A percentile compares a stretch with the other conserved stretches of the same genome.
Conservation (phyloP, 2,888 invertebrate genomes). For the Cryptophagus acutangulus region DNA sequence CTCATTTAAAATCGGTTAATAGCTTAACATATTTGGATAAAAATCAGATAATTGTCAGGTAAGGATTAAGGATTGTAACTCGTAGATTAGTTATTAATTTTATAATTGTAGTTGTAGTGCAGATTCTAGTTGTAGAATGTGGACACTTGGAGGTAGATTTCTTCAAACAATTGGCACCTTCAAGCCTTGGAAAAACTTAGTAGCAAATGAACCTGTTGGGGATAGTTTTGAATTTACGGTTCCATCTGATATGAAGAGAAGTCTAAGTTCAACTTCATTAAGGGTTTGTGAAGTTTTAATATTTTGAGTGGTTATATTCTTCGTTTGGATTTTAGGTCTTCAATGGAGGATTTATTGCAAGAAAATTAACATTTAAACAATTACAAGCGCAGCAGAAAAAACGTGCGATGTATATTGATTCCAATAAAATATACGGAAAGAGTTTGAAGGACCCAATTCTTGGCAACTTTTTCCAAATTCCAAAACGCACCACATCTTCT, state of each 20-base stretch:
- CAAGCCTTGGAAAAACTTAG: constrained; percentile 52
- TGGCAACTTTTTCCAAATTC: constrained; percentile 56
- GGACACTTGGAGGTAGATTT: constrained; percentile 64
- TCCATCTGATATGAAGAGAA: constrained; percentile 70
- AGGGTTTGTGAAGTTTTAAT: constrained; percentile 51
- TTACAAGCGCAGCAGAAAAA: constrained; percentile 34
- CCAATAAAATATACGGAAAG: constrained; percentile 53
- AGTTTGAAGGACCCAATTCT: constrained; percentile 55
- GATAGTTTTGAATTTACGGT: constrained; percentile 52
- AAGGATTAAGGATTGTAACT: constrained; percentile 13
- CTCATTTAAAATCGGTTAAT: constrained; percentile 65
- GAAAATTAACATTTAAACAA: constrained; percentile 51
- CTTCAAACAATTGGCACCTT: constrained; percentile 72
- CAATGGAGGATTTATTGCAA: constrained; percentile 39
- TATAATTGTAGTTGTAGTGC: constrained; percentile 37
- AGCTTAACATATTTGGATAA: constrained; percentile 63
- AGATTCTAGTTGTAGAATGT: constrained; percentile 64
- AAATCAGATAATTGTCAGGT: constrained; percentile 65
- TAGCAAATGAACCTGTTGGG: constrained; percentile 25
- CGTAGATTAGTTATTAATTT: constrained; percentile 8
- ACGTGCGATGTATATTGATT: constrained; percentile 31
- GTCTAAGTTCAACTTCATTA: constrained; percentile 71
- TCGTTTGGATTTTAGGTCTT: constrained; percentile 36
- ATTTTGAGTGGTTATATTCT: constrained; percentile 3
- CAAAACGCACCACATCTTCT: constrained; percentile 50